Conservation (phyloP, 2,113 vertebrate genomes). For the Ginglymostoma cirratum region DNA sequence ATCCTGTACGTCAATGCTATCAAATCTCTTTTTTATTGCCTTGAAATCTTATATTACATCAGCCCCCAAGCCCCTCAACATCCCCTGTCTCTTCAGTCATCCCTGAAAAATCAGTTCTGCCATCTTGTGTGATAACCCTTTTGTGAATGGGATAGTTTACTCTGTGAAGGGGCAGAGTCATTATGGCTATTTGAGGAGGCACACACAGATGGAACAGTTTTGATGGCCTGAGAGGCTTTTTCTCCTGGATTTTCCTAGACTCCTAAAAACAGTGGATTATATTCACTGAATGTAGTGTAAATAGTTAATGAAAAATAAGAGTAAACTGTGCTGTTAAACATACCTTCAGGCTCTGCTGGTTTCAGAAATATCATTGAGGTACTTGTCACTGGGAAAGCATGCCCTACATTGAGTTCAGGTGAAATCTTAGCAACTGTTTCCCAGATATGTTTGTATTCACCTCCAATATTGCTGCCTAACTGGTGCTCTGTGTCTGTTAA, state of each 20-base stretch:
- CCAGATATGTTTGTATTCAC: not conserved
- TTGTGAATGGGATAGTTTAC: not conserved
- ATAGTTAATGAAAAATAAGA: not conserved
- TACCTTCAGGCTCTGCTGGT: not conserved
- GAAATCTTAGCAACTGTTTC: not conserved
- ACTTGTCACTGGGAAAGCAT: not conserved
- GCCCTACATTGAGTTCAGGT: not conserved
- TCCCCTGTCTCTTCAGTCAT: not conserved
- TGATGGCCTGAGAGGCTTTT: not conserved
- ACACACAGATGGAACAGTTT: not conserved
- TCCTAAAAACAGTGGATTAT: not conserved
- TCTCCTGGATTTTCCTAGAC: not conserved
- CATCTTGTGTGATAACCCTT: not conserved
- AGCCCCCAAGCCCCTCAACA: not conserved
- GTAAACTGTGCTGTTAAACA: not conserved
- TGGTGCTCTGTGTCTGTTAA: not conserved
- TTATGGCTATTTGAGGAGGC: not conserved
- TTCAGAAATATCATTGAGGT: not conserved
- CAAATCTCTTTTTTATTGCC: not conserved
- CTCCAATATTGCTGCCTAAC: not conserved
- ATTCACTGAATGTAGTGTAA: too few relatives aligned
- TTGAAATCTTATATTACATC: not conserved
- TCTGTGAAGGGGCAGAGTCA: not conserved
- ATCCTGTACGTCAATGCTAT: not conserved
- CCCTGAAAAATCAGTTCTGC: not conserved